A percentile compares a stretch with the other conserved stretches of the same genome.
These are phyloP conservation scores for Nephrotoma flavescens DNA, from an alignment of 2,888 invertebrate species.

Conservation along the genomic window DNA sequence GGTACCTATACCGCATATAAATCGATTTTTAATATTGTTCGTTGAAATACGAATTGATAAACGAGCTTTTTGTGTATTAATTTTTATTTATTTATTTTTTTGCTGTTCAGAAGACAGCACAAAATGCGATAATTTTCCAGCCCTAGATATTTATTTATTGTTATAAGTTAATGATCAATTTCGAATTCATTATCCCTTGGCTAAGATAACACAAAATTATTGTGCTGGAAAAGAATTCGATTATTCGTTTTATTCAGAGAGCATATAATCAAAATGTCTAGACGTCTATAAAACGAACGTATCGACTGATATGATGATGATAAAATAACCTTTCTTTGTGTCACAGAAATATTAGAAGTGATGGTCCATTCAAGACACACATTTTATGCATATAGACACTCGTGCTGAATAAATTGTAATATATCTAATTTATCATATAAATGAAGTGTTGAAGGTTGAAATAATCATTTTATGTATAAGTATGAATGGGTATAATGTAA, in stretches of 20 bases:
- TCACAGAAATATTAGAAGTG: neutral
- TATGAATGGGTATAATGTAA: too few relatives aligned
- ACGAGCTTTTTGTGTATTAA: neutral
- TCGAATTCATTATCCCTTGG: neutral
- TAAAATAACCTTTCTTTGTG: neutral
- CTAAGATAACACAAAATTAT: neutral
- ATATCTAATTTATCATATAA: neutral
- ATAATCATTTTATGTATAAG: neutral
- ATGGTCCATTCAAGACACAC: neutral
- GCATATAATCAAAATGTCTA: neutral
- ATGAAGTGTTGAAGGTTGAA: neutral
- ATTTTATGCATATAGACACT: neutral
- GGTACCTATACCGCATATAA: neutral
- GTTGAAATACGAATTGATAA: neutral
- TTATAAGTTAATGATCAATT: neutral
- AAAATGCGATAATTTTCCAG: neutral
- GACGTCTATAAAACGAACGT: neutral
- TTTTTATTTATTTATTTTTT: neutral
- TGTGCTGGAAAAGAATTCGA: neutral
- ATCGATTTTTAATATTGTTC: neutral
- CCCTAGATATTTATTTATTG: too few relatives aligned
- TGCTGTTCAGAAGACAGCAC: neutral
- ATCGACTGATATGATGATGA: neutral
- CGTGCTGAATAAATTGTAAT: neutral
- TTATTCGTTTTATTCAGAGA: neutral